phyloP scores from a whole-genome alignment of 2,888 invertebrate species.

The Oligia fasciuncula region DNA sequence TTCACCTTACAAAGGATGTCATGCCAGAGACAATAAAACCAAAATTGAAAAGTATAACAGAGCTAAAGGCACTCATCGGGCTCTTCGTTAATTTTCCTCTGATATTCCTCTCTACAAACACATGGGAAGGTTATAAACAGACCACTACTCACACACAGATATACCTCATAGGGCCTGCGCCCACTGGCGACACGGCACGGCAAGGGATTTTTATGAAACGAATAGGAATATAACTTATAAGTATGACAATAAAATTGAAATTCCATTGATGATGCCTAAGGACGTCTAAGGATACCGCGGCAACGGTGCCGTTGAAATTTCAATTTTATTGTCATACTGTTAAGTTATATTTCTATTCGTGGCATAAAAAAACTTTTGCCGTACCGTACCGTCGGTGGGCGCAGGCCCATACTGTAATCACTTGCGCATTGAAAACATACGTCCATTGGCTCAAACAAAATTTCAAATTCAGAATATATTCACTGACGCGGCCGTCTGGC shows the following conservation, averaged over 20 bases:
- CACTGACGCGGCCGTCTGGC: constrained; percentile 84
- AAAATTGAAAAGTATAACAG: constrained; percentile 58
- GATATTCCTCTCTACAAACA: constrained; percentile 38
- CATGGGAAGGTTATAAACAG: constrained; percentile 23
- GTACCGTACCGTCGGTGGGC: not conserved
- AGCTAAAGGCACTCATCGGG: constrained; percentile 28
- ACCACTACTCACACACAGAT: constrained; percentile 29
- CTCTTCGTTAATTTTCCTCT: constrained; percentile 44
- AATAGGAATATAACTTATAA: too few relatives aligned
- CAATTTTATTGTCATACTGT: not conserved
- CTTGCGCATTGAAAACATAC: constrained; percentile 75
- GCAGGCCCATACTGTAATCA: constrained; percentile 63
- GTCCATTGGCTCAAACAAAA: constrained; percentile 80
- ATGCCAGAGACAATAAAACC: constrained; percentile 52
- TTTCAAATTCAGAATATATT: constrained; percentile 81
- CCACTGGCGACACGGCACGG: not conserved
- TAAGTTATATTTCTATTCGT: not conserved
- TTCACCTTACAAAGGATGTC: constrained; percentile 40
- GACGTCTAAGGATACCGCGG: not conserved
- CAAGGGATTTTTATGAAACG: not conserved
- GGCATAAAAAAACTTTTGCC: not conserved
- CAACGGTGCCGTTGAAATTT: not conserved
- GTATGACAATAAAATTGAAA: not conserved
- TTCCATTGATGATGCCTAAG: not conserved
- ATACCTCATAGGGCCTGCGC: constrained; percentile 13